phyloP scores from a whole-genome alignment of 1,140 invertebrate genomes.

The Drosophila cardini region DNA sequence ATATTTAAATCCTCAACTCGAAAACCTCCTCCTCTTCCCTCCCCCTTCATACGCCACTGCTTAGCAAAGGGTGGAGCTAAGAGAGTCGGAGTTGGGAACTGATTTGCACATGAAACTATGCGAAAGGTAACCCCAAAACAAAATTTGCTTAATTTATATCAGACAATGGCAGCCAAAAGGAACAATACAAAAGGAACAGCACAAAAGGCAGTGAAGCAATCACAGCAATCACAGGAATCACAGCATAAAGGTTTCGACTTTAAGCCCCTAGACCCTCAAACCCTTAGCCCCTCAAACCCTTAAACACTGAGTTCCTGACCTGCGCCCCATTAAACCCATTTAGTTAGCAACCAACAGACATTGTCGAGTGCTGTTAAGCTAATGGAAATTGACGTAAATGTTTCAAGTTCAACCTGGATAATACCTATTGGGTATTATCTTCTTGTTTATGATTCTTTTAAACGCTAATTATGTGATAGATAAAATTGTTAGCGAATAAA shows the following conservation, averaged over 20 bases:
- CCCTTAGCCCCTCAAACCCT: constrained; percentile 14
- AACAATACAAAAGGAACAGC: constrained; percentile 74
- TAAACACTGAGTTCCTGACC: constrained; percentile 2
- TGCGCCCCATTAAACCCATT: constrained; percentile 28
- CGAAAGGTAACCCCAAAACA: constrained; percentile 53
- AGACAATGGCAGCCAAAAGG: constrained; percentile 62
- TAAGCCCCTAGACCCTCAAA: constrained; percentile 25
- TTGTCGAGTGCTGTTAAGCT: constrained; percentile 15
- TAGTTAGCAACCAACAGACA: constrained; percentile 7
- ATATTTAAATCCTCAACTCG: constrained; percentile 52
- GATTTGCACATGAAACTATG: constrained; percentile 74
- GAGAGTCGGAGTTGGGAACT: constrained; percentile 53
- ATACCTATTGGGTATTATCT: not conserved
- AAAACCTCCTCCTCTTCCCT: not conserved
- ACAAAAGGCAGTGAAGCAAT: constrained; percentile 16
- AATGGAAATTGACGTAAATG: constrained; percentile 2
- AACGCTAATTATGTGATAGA: not conserved
- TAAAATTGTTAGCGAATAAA: not conserved
- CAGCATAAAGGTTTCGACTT: constrained; percentile 34
- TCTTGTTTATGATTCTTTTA: not conserved
- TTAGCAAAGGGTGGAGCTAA: constrained; percentile 30
- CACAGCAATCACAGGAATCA: not conserved
- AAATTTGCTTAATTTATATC: constrained; percentile 76
- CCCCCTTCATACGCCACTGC: not conserved
- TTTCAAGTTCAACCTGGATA: constrained; percentile 5